Conservation (phyloP, 2,113 vertebrate genomes). For the Festucalex cinctus region DNA sequence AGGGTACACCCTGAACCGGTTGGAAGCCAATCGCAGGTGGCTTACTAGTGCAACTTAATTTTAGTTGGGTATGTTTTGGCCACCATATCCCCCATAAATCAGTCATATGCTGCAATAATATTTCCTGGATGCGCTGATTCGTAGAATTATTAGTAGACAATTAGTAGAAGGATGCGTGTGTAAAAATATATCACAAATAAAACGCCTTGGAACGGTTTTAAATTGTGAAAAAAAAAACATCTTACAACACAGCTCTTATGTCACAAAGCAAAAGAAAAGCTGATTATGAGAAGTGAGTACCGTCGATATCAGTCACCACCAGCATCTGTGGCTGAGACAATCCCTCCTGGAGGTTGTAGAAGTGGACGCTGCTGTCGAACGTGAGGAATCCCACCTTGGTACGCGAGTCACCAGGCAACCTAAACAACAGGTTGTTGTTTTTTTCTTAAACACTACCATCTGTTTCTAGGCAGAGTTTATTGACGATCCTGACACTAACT, state of each 20-base stretch:
- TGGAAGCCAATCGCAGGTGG: too few species aligned
- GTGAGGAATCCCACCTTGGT: slow-evolving; percentile 94
- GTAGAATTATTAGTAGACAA: not conserved
- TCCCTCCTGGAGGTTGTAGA: slow-evolving; percentile 95
- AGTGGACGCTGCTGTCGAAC: slow-evolving; percentile 94
- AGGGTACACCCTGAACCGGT: too few species aligned
- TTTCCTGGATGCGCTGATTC: not conserved
- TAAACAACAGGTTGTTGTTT: slow-evolving; percentile 58
- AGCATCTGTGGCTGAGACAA: slow-evolving; percentile 97
- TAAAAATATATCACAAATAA: too few species aligned
- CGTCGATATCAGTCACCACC: slow-evolving; percentile 96
- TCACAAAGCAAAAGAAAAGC: not conserved
- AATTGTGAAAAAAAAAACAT: too few species aligned
- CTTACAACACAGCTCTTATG: not conserved
- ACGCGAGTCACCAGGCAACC: slow-evolving; percentile 90
- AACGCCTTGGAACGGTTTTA: too few species aligned
- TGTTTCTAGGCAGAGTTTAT: not conserved
- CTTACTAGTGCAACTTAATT: too few species aligned
- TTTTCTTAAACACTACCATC: not conserved
- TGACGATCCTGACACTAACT: slow-evolving; percentile 73
- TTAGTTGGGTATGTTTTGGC: too few species aligned
- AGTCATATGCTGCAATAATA: too few species aligned
- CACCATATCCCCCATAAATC: too few species aligned
- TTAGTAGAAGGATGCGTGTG: too few species aligned
- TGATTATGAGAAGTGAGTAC: slow-evolving; percentile 59